Percentiles rank a stretch among this genome's conserved stretches.
phyloP scores from a whole-genome alignment of 2,113 vertebrate genomes.

The Passerina amoena region DNA sequence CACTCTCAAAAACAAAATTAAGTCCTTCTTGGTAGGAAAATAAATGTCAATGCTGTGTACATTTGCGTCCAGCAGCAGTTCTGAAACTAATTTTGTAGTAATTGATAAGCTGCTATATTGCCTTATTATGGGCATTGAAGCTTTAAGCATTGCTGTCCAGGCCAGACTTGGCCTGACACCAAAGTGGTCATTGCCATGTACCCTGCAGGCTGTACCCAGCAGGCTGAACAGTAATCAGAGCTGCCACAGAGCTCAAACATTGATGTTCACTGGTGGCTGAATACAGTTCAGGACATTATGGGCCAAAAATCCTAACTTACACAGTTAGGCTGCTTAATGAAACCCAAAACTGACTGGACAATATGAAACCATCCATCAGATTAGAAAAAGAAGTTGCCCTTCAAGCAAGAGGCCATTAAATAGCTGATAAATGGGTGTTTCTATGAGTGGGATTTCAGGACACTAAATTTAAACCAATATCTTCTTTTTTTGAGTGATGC shows the following conservation, averaged over 20 bases:
- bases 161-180: background rate
- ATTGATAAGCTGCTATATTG: constrained; percentile 29
- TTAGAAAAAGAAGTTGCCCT: background rate
- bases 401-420: background rate
- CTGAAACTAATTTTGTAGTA: constrained; percentile 9
- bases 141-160: background rate
- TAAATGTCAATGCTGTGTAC: background rate
- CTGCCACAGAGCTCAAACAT: background rate
- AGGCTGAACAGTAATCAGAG: background rate
- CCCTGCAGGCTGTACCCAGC: background rate
- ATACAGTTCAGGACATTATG: background rate
- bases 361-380: background rate
- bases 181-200: background rate
- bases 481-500: background rate
- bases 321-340: background rate
- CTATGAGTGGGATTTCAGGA: background rate
- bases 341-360: background rate
- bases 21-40: constrained; percentile 21
- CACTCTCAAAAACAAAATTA: constrained; percentile 46
- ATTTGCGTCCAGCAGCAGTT: constrained; percentile 47
- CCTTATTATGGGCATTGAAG: constrained; percentile 4
- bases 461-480: background rate
- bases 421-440: background rate
- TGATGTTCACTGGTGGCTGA: background rate
- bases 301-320: background rate